Evolutionary conservation across 2,797 vertebrate species (phyloP).

Genomic region (Psittacula echo): DNA sequence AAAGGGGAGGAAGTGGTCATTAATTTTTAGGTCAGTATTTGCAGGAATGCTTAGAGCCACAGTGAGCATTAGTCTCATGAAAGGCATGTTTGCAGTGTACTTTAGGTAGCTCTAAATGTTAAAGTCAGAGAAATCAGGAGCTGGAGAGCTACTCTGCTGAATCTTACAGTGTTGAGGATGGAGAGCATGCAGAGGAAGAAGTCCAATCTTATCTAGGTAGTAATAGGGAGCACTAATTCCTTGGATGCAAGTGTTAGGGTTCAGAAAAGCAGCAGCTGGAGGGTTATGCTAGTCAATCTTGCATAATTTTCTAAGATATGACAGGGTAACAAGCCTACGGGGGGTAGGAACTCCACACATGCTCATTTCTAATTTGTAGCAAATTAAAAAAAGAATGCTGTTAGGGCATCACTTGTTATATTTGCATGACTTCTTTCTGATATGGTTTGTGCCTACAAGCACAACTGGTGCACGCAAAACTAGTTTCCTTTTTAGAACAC

Average conservation of each 20-base stretch:
- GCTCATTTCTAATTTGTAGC: not conserved
- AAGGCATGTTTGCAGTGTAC: not conserved
- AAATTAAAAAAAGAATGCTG: not conserved
- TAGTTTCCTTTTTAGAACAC: not conserved
- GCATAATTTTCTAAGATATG: not conserved
- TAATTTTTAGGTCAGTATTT: not conserved
- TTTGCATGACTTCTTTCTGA: not conserved
- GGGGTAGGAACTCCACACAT: not conserved
- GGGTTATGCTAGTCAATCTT: not conserved
- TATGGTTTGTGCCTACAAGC: not conserved
- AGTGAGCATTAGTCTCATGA: not conserved
- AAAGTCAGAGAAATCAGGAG: not conserved
- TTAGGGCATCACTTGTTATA: not conserved
- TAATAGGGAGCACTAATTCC: not conserved
- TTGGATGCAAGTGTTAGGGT: not conserved
- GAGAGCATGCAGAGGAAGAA: not conserved
- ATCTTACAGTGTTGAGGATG: not conserved
- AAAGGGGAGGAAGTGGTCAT: not conserved
- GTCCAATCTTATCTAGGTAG: not conserved
- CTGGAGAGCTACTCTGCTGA: not conserved
- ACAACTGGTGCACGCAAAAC: not conserved
- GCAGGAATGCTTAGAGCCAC: not conserved
- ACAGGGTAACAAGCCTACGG: not conserved
- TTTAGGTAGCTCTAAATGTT: not conserved
- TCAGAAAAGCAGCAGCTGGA: not conserved